These are phyloP conservation scores for Eupithecia centaureata DNA, from an alignment of 2,888 invertebrate species.

Conservation along the genomic window DNA sequence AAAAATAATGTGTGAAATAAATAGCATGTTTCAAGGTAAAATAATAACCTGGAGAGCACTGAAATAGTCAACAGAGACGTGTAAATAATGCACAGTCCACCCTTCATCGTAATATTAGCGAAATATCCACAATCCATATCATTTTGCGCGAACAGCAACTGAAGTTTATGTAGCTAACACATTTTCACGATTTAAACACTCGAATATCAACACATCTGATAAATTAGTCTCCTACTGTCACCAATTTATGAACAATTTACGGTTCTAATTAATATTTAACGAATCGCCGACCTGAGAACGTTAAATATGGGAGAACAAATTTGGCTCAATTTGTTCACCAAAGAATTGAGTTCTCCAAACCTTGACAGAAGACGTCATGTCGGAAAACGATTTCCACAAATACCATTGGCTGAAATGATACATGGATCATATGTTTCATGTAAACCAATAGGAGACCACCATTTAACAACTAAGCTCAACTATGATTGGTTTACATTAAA, in stretches of 20 bases:
- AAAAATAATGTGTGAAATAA: neutral
- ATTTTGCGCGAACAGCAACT: conserved; percentile 72
- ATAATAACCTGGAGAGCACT: conserved; percentile 83
- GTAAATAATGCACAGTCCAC: conserved; percentile 83
- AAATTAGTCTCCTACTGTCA: conserved; percentile 50
- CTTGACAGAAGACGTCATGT: conserved; percentile 52
- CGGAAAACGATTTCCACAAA: conserved; percentile 9
- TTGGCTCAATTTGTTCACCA: conserved; percentile 52
- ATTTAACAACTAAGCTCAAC: conserved; percentile 63
- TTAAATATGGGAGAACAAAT: conserved; percentile 54
- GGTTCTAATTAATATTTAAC: conserved; percentile 46
- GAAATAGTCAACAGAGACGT: conserved; percentile 85
- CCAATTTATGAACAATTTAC: conserved; percentile 55
- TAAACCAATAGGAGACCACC: conserved; percentile 65
- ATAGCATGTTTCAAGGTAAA: conserved; percentile 1
- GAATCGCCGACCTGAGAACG: conserved; percentile 50
- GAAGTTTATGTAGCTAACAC: conserved; percentile 57
- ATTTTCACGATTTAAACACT: conserved; percentile 60
- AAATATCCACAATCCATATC: conserved; percentile 78
- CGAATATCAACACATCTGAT: conserved; percentile 46
- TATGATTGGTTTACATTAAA: conserved; percentile 16
- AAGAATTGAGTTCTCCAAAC: conserved; percentile 40
- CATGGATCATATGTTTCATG: conserved; percentile 45
- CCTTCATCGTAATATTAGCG: conserved; percentile 85
- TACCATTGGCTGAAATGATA: neutral